These are phyloP conservation scores for Aelia acuminata DNA, from an alignment of 2,888 invertebrate genomes.

Conservation along the genomic window DNA sequence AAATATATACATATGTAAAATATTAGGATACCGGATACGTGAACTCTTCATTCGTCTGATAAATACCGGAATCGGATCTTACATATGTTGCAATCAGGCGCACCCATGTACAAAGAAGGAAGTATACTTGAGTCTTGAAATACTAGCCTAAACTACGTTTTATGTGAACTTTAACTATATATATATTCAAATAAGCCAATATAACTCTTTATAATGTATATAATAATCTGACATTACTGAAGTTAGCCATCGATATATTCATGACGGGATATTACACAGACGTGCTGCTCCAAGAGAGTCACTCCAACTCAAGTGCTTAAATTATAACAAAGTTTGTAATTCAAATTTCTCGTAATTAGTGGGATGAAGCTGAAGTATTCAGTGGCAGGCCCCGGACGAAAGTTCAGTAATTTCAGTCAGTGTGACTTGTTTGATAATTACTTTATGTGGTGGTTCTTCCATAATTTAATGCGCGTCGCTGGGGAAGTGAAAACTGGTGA, in stretches of 20 bases:
- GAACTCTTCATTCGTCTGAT: too few species aligned
- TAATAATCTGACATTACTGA: too few species aligned
- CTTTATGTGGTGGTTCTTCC: neutral
- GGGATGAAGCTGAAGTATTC: conserved; percentile 1
- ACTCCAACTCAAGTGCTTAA: neutral
- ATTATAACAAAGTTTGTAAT: conserved; percentile 22
- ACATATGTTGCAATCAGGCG: too few species aligned
- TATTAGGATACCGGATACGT: too few species aligned
- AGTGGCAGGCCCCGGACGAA: neutral
- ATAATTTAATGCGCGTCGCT: neutral
- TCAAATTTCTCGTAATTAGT: conserved; percentile 16
- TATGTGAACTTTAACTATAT: too few species aligned
- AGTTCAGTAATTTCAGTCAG: conserved; percentile 19
- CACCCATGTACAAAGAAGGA: too few species aligned
- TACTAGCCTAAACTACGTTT: too few species aligned
- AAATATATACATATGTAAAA: too few species aligned
- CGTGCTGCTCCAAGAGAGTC: neutral
- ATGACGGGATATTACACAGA: neutral
- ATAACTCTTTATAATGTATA: too few species aligned
- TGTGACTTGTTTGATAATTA: conserved; percentile 8
- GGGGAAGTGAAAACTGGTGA: neutral
- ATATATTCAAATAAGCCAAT: too few species aligned
- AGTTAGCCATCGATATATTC: neutral
- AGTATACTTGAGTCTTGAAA: too few species aligned
- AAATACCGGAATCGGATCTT: too few species aligned